Base-by-base conservation (phyloP, 37 sponge, comb jelly and placozoan species). In the Dysidea cf. avara region DNA sequence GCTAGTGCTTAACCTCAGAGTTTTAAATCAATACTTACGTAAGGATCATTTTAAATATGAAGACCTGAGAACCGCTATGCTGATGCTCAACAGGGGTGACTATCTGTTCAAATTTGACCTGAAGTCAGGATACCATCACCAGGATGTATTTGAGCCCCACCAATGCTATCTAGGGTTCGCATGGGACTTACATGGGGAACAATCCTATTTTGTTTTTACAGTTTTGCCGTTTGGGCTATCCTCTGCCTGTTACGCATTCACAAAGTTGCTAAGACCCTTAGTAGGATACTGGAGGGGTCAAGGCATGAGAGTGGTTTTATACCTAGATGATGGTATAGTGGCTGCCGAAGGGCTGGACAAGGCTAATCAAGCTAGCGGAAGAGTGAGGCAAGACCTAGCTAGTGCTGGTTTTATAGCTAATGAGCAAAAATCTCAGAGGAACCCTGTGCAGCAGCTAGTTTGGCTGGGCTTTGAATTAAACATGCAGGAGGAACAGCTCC, bases 381-480 rank as follows among this genome's bases (percentile, higher is more conserved):
- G 18, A 18, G 53, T 76, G 25, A 20, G 17, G 48, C 18, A 22
- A 29, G 51, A 38, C 25, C n/a, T 78, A 56, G 69, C 40, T 16
- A 34, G 33, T 20, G 60, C 69, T n/a, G 68, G 79, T 12, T 56
- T 68, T 7, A 48, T 67, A 31, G 16, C 25, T 25, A 68, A 67
- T 57, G 13, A 16, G 5, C 34, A 55, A 39, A 78, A 78, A 25
- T 69, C 60, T 28, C 31, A 31, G 7, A 67, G 39, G 57, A 48
- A 28, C 7, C 69, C 79, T 20, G 32, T 30, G 3, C 39, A 57
- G 37, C 24, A 7, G 29, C 46, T 51, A 14, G n/a, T 14, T 57
- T 68, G 60, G 69, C 34, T 78, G 34, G 69, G 79, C n/a, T 78
- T 78, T 59, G n/a, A n/a, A n/a, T n/a, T n/a, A n/a, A n/a, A n/a